phyloP scores from a whole-genome alignment of 2,797 vertebrate genomes.

The Danionella dracula region DNA sequence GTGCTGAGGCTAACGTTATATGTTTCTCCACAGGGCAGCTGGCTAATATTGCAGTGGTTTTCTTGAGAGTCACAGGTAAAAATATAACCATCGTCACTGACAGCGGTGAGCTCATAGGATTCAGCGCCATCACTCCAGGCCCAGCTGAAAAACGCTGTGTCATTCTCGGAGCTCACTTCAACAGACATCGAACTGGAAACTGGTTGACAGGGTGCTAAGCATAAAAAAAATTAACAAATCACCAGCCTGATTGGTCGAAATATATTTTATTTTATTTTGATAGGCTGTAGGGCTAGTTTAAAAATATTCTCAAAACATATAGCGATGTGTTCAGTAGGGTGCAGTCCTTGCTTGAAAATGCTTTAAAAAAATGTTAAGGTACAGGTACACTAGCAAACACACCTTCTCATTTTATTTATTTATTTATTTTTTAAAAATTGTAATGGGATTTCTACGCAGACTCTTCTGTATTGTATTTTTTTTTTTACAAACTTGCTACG shows the following conservation, averaged over 20 bases:
- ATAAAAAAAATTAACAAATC: not conserved
- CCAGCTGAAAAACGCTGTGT: slow-evolving; percentile 59
- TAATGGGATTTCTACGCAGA: too few species aligned
- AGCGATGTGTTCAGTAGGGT: too few species aligned
- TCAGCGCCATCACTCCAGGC: slow-evolving; percentile 39
- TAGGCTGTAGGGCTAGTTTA: too few species aligned
- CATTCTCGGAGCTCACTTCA: slow-evolving; percentile 54
- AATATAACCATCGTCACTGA: slow-evolving; percentile 38
- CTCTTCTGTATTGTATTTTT: too few species aligned
- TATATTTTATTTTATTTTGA: too few species aligned
- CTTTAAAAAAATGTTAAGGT: too few species aligned
- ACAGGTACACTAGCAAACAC: too few species aligned
- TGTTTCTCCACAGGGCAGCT: slow-evolving; percentile 61
- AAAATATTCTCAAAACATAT: too few species aligned
- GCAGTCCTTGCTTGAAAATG: too few species aligned
- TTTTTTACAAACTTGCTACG: too few species aligned
- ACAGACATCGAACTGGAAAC: slow-evolving; percentile 32
- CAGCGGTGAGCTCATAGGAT: slow-evolving; percentile 55
- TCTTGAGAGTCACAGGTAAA: slow-evolving; percentile 47
- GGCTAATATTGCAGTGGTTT: slow-evolving; percentile 52
- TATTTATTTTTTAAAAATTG: too few species aligned
- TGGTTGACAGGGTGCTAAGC: slow-evolving; percentile 62
- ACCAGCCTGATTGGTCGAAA: not conserved
- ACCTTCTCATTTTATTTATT: too few species aligned
- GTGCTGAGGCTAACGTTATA: slow-evolving; percentile 60